phyloP scores from a whole-genome alignment of 2,113 vertebrate genomes.

The Elgaria multicarinata region DNA sequence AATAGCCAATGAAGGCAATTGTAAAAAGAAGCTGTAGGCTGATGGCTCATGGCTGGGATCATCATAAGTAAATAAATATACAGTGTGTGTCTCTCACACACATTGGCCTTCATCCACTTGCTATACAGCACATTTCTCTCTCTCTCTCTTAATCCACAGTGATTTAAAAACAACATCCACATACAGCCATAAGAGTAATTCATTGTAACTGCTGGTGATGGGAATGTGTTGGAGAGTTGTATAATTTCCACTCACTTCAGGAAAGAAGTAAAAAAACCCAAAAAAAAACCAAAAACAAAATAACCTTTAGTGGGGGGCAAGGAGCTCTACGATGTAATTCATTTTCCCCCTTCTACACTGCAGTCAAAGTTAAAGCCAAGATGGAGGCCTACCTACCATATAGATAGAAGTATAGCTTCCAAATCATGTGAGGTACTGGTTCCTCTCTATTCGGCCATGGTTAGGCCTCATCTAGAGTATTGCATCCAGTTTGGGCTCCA shows the following conservation, averaged over 20 bases:
- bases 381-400: not conserved
- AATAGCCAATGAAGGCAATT: conserved; percentile 73
- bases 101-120: conserved; percentile 62
- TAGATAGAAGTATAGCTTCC: too few relatives aligned
- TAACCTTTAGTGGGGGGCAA: too few relatives aligned
- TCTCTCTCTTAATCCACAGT: conserved; percentile 66
- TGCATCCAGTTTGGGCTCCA: too few relatives aligned
- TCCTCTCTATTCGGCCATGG: too few relatives aligned
- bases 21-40: conserved; percentile 69
- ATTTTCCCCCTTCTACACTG: not conserved
- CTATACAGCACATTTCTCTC: conserved; percentile 67
- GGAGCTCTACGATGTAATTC: not conserved
- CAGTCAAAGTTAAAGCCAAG: not conserved
- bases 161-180: conserved; percentile 68
- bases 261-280: conserved; percentile 34
- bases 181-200: conserved; percentile 61
- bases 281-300: too few relatives aligned
- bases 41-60: conserved; percentile 64
- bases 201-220: conserved; percentile 66
- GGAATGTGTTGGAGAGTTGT: conserved; percentile 53
- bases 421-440: too few relatives aligned
- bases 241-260: conserved; percentile 62
- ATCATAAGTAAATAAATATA: conserved; percentile 75
- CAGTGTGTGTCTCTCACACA: conserved; percentile 56
- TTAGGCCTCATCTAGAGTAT: too few relatives aligned